Evolutionary conservation across 2,797 vertebrate species (phyloP).

Genomic region (Propithecus deckenii): DNA sequence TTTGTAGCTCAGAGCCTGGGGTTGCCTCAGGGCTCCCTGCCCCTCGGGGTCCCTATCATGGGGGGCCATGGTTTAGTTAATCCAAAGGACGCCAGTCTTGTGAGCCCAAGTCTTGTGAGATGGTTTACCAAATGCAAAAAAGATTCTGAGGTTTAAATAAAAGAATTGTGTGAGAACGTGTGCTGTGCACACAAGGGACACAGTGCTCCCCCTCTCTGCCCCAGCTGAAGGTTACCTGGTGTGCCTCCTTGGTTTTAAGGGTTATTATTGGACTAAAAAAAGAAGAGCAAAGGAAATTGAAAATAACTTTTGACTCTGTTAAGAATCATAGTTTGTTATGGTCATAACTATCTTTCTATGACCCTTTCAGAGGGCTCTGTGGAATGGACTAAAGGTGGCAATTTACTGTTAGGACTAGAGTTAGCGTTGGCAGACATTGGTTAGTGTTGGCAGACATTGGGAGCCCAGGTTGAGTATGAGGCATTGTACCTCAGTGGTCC

Average conservation of each 20-base stretch:
- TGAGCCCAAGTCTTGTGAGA: not conserved
- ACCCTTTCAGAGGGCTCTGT: not conserved
- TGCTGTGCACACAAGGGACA: not conserved
- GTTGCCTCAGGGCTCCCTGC: not conserved
- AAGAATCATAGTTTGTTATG: not conserved
- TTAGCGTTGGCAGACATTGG: not conserved
- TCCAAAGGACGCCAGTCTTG: not conserved
- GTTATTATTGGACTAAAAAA: not conserved
- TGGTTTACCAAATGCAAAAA: not conserved
- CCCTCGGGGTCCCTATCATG: not conserved
- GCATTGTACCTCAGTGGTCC: not conserved
- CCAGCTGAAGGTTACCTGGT: too few species aligned
- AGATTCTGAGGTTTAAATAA: not conserved
- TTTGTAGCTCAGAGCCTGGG: not conserved
- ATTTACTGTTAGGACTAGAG: not conserved
- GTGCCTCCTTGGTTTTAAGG: not conserved
- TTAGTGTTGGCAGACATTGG: not conserved
- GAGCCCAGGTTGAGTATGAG: too few species aligned
- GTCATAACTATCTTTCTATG: not conserved
- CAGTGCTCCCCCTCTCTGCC: rapidly evolving
- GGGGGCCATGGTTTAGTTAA: not conserved
- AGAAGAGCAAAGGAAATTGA: not conserved
- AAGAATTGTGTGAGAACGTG: too few species aligned
- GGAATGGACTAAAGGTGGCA: not conserved
- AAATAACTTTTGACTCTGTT: constrained; percentile 24